Base-by-base conservation (phyloP, 2,888 invertebrate species). In the Macroteleia sp. region DNA sequence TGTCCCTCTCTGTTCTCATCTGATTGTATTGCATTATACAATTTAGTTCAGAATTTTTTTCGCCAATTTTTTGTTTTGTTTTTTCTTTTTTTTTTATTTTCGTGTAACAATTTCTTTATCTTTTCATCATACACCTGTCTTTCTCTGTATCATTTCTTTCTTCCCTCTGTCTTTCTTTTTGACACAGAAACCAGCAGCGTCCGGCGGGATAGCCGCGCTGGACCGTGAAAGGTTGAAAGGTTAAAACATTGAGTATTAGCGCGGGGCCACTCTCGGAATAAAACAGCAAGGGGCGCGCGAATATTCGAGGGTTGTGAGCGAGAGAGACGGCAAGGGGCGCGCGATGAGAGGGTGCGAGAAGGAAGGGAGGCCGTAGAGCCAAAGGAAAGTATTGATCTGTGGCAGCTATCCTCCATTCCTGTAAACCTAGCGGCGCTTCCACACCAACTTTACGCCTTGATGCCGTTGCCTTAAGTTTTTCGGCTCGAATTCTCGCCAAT, bases 321-420 rank as follows among this genome's bases (percentile, higher is more conserved):
- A 80, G 79, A 71, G 76, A 79, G 79, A 81, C 81, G 61, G 75
- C 50, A 61, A 71, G 75, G 67, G 77, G 77, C 54, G 74, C 56
- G 41, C 22, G 30, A 66, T 16, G 48, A 44, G 75, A 71, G 74
- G 75, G 61, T 71, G 78, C 80, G 81, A 81, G 77, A 83, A 82
- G 80, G 80, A 79, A 81, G 83, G 84, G 83, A 82, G 84, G 85
- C 84, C 83, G 86, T 86, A 86, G 89, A n/a, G n/a, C 87, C 87
- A 87, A 89, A 91, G 89, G 90, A 90, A 90, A 91, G 90, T 91
- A 91, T 91, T 91, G 91, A 91, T 91, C 91, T 90, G 90, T 84
- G 86, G 86, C 86, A 81, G 86, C 88, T 87, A 87, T 89, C 88
- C 90, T 87, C 89, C 85, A 87, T 87, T 88, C 86, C 88, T 86